Percentiles rank a stretch among this genome's conserved stretches.
Evolutionary conservation across 2,113 vertebrate genomes (phyloP).

Genomic region (Chlorodrepanis virens): DNA sequence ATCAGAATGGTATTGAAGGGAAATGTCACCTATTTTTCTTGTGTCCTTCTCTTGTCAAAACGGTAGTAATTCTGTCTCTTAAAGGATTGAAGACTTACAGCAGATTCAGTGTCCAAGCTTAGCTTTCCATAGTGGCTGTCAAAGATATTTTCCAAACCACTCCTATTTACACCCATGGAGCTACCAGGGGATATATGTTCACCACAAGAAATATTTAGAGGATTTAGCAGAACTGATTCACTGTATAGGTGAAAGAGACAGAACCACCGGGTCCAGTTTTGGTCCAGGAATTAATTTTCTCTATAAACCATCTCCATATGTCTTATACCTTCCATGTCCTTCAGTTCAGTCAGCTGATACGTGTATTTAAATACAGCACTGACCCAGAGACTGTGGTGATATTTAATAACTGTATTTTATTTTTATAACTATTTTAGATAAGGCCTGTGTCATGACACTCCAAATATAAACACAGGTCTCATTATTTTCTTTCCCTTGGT

Average conservation of each 20-base stretch:
- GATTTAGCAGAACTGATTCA: background rate
- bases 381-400: background rate
- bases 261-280: background rate
- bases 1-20: background rate
- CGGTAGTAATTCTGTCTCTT: slow-evolving; percentile 5
- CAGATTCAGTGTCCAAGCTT: background rate
- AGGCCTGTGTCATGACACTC: background rate
- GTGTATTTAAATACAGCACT: background rate
- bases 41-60: slow-evolving; percentile 44
- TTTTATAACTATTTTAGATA: background rate
- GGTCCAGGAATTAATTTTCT: background rate
- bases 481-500: background rate
- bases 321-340: background rate
- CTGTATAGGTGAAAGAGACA: background rate
- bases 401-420: background rate
- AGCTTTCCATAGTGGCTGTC: background rate
- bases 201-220: background rate
- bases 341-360: background rate
- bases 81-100: slow-evolving; percentile 7
- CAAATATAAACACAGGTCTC: background rate
- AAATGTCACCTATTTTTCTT: slow-evolving; percentile 64
- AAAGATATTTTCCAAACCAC: background rate
- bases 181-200: background rate
- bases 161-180: background rate
- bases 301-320: background rate